phyloP scores from a whole-genome alignment of 2,888 invertebrate genomes.

The Dasypolia templi region DNA sequence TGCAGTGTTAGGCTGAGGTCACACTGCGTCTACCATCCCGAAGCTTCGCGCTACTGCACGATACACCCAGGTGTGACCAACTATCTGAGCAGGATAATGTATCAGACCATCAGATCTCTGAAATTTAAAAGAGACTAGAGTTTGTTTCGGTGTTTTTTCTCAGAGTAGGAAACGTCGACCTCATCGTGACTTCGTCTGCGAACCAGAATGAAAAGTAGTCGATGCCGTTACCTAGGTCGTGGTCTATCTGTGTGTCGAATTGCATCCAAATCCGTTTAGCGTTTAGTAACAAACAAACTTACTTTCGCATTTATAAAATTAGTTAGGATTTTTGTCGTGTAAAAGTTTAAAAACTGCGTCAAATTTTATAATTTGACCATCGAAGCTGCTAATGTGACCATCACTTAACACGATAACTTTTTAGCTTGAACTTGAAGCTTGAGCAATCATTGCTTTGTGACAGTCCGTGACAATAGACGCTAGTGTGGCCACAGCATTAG shows the following conservation, averaged over 20 bases:
- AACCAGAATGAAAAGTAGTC: no score
- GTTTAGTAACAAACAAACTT: no score
- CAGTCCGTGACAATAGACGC: not conserved
- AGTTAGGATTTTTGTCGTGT: no score
- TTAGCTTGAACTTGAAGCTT: not conserved
- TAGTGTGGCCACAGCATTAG: not conserved
- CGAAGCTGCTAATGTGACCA: not conserved
- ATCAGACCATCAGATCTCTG: not conserved
- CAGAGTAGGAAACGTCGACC: not conserved
- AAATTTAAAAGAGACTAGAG: not conserved
- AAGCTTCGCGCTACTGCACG: not conserved
- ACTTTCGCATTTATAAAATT: no score
- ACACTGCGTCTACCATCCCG: not conserved
- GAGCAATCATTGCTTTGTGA: not conserved
- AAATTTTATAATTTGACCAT: no score
- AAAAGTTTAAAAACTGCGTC: no score
- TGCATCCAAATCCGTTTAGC: no score
- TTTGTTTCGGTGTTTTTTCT: not conserved
- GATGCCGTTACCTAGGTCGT: no score
- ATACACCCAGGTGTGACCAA: not conserved
- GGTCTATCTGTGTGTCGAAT: no score
- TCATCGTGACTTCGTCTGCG: no score
- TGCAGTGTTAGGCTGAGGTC: conserved; percentile 26
- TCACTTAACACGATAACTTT: not conserved
- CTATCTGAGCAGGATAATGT: not conserved